A percentile compares a stretch with the other conserved stretches of the same genome.
phyloP scores from a whole-genome alignment of 1,140 invertebrate genomes.

The Bombus turneri region DNA sequence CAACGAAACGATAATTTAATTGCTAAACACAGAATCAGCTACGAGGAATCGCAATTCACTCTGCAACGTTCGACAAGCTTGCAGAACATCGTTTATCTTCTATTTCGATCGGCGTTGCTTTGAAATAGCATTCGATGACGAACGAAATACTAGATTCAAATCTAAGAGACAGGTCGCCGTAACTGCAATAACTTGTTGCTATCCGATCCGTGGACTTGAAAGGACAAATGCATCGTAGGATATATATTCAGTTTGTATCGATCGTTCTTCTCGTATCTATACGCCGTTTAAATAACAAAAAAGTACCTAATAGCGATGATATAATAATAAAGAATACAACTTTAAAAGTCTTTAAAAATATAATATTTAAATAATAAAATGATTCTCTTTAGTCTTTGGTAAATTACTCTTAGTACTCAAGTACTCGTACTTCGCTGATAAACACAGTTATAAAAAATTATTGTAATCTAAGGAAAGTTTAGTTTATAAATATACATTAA shows the following conservation, averaged over 20 bases:
- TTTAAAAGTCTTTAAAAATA: no score
- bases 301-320: background rate
- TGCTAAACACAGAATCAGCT: slow-evolving; percentile 11
- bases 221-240: background rate
- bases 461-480: no score
- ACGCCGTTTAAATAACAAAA: background rate
- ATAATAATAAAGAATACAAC: no score
- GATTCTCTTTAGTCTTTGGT: no score
- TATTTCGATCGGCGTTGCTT: background rate
- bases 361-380: no score
- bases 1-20: slow-evolving; percentile 1
- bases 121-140: slow-evolving; percentile 4
- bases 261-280: background rate
- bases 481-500: no score
- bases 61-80: background rate
- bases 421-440: no score
- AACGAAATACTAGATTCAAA: background rate
- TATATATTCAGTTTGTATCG: background rate
- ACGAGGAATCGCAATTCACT: background rate
- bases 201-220: slow-evolving; percentile 7
- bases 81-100: slow-evolving; percentile 11
- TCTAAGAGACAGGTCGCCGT: background rate
- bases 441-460: no score
- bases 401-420: no score
- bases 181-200: background rate